A percentile compares a stretch with the other conserved stretches of the same genome.
Conservation (phyloP, 2,113 vertebrate genomes). For the Falcunculus frontatus region DNA sequence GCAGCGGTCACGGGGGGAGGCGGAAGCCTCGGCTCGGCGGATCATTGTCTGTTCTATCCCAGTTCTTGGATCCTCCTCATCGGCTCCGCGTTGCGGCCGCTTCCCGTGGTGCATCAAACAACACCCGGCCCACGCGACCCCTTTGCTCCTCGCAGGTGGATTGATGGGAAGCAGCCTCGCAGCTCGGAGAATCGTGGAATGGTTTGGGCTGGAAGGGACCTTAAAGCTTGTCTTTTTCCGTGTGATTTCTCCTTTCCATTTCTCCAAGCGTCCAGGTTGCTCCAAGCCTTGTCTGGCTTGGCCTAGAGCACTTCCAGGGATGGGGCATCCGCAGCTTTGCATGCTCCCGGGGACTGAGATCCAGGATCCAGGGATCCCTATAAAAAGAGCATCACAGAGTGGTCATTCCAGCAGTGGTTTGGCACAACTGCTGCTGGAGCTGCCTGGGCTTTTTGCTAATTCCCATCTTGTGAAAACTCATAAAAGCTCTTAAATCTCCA, state of each 20-base stretch:
- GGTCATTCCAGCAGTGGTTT: fast-evolving
- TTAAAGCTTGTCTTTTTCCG: fast-evolving
- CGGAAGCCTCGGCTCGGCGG: fast-evolving
- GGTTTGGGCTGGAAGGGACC: background rate
- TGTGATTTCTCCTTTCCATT: background rate
- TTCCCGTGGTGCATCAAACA: background rate
- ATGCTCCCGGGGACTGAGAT: background rate
- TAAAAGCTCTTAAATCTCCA: background rate
- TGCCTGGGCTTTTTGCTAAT: fast-evolving
- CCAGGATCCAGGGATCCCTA: fast-evolving
- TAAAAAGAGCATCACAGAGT: fast-evolving
- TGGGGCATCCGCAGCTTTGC: background rate
- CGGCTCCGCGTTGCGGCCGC: fast-evolving
- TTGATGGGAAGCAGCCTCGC: background rate
- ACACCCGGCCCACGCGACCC: fast-evolving
- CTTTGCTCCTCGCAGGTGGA: background rate
- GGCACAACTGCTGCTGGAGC: background rate
- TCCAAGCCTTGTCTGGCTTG: background rate
- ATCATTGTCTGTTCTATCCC: background rate
- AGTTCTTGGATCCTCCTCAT: background rate
- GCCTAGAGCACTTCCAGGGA: background rate
- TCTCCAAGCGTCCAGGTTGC: fast-evolving
- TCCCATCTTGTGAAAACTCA: background rate
- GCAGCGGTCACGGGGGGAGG: background rate
- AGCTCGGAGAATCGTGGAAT: fast-evolving